Evolutionary conservation across 2,113 vertebrate genomes (phyloP), one percentile per base, ranked within the genome.

Genomic region (Mesoclemmys tuberculata): DNA sequence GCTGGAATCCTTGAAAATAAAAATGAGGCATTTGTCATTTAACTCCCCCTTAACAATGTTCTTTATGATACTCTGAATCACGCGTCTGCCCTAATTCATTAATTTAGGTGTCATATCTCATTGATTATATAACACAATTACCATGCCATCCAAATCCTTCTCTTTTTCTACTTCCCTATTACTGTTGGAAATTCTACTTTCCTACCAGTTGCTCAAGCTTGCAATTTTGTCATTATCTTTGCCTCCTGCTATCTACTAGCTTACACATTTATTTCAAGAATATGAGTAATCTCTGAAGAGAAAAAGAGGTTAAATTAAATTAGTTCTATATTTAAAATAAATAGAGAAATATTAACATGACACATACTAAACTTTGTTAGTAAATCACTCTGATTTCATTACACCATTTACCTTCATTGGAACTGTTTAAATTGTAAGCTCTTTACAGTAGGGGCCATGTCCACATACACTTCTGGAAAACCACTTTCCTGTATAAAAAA

Each of bases 1-100:
- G 97, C 96, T 98, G 94, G 98, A 52, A 80, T 68, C 35, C 44
- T 64, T n/a, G 19, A 38, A 83, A 54, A 46, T 82, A 80, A 78
- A 87, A 49, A 86, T 88, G 82, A 58, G 44, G 8, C n/a, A 55
- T 6, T 16, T 91, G 56, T 49, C 38, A 51, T 5, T 80, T 89
- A 79, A 2, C 54, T 80, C 85, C 27, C 52, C 74, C 14, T 2
- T 81, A 92, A 9, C 44, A 84, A 56, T 88, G 26, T 71, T 74
- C 91, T 83, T 41, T 56, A 77, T 83, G 71, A 61, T 91, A n/a
- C 54, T 61, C 46, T 82, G 52, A 46, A 58, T 92, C 58, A 29
- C 51, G 26, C 41, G 24, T 78, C 55, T 38, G 41, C 51, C 48
- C n/a, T 85, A 75, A 91, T 85, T 24, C 27, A 75, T 22, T 77